Percentiles rank a stretch among this genome's conserved stretches.
These are phyloP conservation scores for Syrista parreyssii DNA, from an alignment of 2,888 invertebrate genomes.

Conservation along the genomic window DNA sequence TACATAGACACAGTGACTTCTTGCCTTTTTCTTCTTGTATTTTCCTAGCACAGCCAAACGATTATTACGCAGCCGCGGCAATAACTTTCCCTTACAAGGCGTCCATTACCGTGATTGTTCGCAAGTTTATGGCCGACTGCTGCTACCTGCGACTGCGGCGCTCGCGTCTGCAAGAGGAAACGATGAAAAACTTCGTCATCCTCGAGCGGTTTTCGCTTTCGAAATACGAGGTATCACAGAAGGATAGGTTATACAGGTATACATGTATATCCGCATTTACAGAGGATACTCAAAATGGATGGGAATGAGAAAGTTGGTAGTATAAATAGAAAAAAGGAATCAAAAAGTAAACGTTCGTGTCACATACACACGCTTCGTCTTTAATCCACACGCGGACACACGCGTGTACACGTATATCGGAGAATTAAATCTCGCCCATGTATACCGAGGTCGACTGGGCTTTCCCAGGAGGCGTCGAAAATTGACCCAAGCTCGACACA, in stretches of 20 bases:
- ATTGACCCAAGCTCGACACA: neutral
- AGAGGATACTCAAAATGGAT: neutral
- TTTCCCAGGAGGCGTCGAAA: neutral
- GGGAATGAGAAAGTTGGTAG: neutral
- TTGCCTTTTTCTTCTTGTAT: conserved; percentile 14
- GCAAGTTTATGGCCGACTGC: conserved; percentile 44
- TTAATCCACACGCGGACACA: too few relatives aligned
- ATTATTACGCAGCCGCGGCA: conserved; percentile 50
- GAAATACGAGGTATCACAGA: neutral
- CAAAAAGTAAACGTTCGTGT: neutral
- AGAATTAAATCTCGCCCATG: too few relatives aligned
- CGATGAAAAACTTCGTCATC: neutral
- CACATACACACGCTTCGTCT: too few relatives aligned
- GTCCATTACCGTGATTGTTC: conserved; percentile 57
- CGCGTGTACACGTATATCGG: too few relatives aligned
- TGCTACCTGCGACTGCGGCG: conserved; percentile 21
- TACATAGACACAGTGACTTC: conserved; percentile 6
- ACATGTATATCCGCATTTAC: neutral
- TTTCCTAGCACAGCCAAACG: conserved; percentile 32
- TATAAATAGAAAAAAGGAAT: too few relatives aligned
- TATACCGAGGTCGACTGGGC: neutral
- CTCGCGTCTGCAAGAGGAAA: neutral
- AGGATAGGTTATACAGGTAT: neutral
- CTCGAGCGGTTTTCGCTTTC: conserved; percentile 2
- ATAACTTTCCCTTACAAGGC: conserved; percentile 54